phyloP scores from a whole-genome alignment of 2,113 vertebrate species.

The Chaetura pelagica region DNA sequence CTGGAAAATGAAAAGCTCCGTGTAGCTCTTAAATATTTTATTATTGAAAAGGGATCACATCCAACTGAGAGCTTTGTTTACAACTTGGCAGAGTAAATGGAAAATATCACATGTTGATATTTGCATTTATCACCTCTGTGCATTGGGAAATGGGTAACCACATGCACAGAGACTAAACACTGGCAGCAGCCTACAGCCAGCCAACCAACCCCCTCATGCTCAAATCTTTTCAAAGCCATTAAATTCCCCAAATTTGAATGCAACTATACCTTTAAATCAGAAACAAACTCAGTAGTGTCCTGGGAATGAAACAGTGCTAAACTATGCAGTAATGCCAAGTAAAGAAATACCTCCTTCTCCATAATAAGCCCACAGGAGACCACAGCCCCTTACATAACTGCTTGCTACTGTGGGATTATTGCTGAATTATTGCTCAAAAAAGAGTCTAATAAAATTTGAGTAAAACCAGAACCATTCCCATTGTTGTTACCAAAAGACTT shows the following conservation, averaged over 20 bases:
- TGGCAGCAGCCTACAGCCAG: neutral
- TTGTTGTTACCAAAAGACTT: constrained; percentile 31
- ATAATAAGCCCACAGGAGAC: constrained; percentile 63
- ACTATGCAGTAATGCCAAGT: neutral
- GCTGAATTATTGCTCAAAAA: constrained; percentile 64
- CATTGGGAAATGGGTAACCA: constrained; percentile 11
- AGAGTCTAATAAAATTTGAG: constrained; percentile 55
- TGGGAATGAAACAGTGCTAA: constrained; percentile 11
- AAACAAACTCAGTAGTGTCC: constrained; percentile 57
- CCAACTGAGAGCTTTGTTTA: constrained; percentile 35
- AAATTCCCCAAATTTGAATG: neutral
- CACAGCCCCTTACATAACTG: constrained; percentile 3
- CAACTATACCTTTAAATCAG: neutral
- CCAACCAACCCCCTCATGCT: neutral
- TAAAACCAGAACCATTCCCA: constrained; percentile 57
- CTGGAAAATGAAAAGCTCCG: constrained; percentile 10
- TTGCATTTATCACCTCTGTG: constrained; percentile 50
- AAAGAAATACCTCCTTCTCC: constrained; percentile 46
- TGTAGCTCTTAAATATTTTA: constrained; percentile 41
- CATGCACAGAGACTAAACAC: neutral
- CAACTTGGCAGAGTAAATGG: constrained; percentile 35
- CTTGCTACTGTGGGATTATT: constrained; percentile 55
- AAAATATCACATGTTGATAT: constrained; percentile 42
- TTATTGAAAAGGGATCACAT: constrained; percentile 39
- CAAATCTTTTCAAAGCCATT: neutral